Evolutionary conservation across 92 coral and sea anemone species (phyloP).

Genomic region (Scolanthus callimorphus): DNA sequence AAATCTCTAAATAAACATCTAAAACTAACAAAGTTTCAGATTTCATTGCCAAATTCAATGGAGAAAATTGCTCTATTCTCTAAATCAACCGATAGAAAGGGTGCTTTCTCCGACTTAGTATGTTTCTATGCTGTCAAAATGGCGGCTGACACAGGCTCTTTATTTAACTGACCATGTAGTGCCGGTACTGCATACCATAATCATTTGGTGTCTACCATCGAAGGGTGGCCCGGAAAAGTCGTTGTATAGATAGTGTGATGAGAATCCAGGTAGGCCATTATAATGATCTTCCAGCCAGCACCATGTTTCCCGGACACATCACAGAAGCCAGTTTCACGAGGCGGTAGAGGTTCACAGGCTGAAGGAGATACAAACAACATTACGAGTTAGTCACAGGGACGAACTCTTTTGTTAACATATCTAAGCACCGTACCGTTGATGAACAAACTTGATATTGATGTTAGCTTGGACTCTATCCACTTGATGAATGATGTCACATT

Average conservation of each 20-base stretch:
- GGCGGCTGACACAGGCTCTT: no score
- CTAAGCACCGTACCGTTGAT: slow-evolving; percentile 63
- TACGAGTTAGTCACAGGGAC: no score
- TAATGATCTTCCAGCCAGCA: slow-evolving; percentile 59
- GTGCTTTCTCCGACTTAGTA: no score
- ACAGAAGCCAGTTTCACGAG: slow-evolving; percentile 50
- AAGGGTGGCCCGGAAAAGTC: slow-evolving; percentile 57
- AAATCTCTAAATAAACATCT: no score
- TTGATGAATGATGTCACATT: slow-evolving; percentile 39
- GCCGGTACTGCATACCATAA: slow-evolving; percentile 43
- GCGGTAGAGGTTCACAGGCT: slow-evolving; percentile 64
- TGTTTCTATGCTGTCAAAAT: no score
- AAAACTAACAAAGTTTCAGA: no score
- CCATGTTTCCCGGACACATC: slow-evolving; percentile 72
- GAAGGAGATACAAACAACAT: not conserved
- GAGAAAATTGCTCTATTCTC: no score
- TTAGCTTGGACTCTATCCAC: slow-evolving; percentile 39
- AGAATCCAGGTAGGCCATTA: slow-evolving; percentile 37
- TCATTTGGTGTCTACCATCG: slow-evolving; percentile 61
- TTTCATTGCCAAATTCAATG: no score
- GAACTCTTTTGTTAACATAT: no score
- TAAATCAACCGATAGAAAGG: no score
- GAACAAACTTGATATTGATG: slow-evolving; percentile 57
- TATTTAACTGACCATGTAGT: no score
- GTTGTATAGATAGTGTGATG: slow-evolving; percentile 36